These are phyloP conservation scores for Drosophila suzukii DNA, from an alignment of 1,140 invertebrate genomes.

Conservation along the genomic window DNA sequence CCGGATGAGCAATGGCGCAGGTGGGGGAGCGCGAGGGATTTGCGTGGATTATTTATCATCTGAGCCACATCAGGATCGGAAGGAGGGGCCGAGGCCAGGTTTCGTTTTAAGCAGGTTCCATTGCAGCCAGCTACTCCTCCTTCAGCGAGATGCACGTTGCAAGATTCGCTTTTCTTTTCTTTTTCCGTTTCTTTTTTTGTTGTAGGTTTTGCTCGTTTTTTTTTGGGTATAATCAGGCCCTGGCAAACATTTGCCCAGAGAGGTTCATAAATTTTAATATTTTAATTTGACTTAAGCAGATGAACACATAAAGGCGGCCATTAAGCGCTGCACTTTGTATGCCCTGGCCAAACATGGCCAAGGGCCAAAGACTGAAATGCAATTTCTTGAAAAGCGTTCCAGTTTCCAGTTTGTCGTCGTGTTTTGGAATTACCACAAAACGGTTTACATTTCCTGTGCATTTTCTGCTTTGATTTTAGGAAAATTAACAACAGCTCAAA, in stretches of 20 bases:
- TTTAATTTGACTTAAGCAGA: conserved; percentile 75
- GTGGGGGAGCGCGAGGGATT: conserved; percentile 50
- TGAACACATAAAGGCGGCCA: conserved; percentile 73
- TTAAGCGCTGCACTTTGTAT: conserved; percentile 45
- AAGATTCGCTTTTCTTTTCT: conserved; percentile 60
- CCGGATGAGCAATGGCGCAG: conserved; percentile 75
- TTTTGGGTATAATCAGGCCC: conserved; percentile 39
- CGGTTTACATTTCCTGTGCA: conserved; percentile 80
- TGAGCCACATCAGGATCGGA: conserved; percentile 55
- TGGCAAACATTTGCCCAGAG: conserved; percentile 60
- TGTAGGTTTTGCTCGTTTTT: background rate
- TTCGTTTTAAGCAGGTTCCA: conserved; percentile 71
- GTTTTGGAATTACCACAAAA: conserved; percentile 61
- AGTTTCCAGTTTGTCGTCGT: conserved; percentile 34
- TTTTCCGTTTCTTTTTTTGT: conserved; percentile 20
- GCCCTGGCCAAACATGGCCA: conserved; percentile 39
- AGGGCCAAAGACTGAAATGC: conserved; percentile 49
- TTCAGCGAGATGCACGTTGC: conserved; percentile 65
- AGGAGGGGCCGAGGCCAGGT: conserved; percentile 39
- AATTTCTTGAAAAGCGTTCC: conserved; percentile 58
- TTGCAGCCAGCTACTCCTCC: conserved; percentile 12
- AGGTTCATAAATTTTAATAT: conserved; percentile 81
- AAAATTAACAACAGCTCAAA: conserved; percentile 83
- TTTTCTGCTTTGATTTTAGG: conserved; percentile 81
- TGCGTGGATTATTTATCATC: conserved; percentile 83